Evolutionary conservation across 2,888 invertebrate species (phyloP).

Genomic region (Erebia aethiops): DNA sequence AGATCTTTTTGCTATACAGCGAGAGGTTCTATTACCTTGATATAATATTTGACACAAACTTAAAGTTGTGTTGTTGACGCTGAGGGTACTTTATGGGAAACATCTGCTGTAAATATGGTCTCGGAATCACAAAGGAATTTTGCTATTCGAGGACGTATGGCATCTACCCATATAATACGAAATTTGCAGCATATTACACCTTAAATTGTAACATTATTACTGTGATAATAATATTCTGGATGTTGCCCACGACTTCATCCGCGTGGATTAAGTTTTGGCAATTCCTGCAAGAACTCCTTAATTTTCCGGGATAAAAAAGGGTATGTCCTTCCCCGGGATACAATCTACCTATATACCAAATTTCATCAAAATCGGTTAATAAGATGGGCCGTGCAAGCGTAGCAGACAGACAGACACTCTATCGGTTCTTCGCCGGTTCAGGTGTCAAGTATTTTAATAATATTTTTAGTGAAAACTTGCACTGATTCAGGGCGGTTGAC

Average conservation of each 20-base stretch:
- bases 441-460: no score
- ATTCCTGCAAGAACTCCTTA: no score
- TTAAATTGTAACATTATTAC: neutral
- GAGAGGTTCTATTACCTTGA: neutral
- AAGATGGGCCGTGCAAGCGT: no score
- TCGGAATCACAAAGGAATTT: constrained; percentile 14
- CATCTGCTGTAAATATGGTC: constrained; percentile 26
- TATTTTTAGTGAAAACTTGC: no score
- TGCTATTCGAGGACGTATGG: constrained; percentile 2
- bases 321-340: neutral
- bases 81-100: constrained; percentile 21
- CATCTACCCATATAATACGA: neutral
- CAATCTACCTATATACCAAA: no score
- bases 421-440: no score
- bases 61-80: constrained; percentile 13
- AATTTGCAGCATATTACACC: neutral
- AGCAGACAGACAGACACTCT: no score
- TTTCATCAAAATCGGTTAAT: no score
- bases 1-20: neutral
- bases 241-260: neutral
- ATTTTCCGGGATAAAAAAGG: no score
- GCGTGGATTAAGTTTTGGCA: no score
- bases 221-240: neutral
- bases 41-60: neutral
- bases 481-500: no score